Evolutionary conservation across 1,140 invertebrate genomes (phyloP).

Genomic region (Samia ricini): DNA sequence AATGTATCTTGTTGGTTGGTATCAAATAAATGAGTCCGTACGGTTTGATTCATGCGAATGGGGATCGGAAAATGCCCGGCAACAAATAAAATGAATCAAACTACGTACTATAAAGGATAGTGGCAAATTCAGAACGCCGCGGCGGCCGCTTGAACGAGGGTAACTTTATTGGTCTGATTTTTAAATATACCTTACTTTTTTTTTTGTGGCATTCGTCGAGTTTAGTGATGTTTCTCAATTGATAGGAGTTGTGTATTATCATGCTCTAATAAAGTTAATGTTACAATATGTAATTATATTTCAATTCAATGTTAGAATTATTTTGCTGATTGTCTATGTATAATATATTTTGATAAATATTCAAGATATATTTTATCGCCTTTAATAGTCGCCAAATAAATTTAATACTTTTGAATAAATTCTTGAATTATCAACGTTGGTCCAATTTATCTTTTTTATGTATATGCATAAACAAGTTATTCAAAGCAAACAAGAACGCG

Average conservation of each 20-base stretch:
- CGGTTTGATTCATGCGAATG: conserved; percentile 73
- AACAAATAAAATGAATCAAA: conserved; percentile 69
- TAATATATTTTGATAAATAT: not conserved
- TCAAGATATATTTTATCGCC: not conserved
- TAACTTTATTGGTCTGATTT: conserved; percentile 1
- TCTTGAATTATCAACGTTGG: no score
- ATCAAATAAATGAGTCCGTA: conserved; percentile 72
- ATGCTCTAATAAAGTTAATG: conserved; percentile 14
- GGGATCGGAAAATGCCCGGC: conserved; percentile 59
- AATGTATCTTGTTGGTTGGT: conserved; percentile 45
- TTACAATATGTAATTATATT: not conserved
- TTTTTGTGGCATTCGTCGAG: not conserved
- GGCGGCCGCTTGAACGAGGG: not conserved
- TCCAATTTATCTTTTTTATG: no score
- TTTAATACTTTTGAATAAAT: no score
- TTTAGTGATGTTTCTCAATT: not conserved
- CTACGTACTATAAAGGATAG: conserved; percentile 36
- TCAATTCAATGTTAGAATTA: not conserved
- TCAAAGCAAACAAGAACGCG: no score
- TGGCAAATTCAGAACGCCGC: conserved; percentile 4
- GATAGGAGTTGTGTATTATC: conserved; percentile 2
- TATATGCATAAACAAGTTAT: no score
- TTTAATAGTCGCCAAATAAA: no score
- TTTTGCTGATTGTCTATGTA: not conserved
- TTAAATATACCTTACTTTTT: not conserved